Base-by-base conservation (phyloP, 2,113 vertebrate species). In the Tapirus terrestris region DNA sequence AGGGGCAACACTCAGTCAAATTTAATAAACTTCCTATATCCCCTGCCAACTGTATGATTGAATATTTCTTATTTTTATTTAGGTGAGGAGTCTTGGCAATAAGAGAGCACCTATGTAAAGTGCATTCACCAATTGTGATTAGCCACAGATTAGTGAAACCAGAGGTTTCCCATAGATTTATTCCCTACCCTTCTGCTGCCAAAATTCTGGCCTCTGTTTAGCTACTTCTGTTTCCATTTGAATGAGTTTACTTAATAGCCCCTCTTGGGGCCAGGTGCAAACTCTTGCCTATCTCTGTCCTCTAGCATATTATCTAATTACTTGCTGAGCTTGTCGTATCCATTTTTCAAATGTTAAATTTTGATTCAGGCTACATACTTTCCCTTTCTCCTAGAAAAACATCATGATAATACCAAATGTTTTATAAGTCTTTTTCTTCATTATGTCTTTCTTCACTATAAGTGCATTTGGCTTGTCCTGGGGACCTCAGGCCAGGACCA, bases 11-110 rank as follows among this genome's bases (percentile, higher is more conserved):
- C 8, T 88, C 1, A 2, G 2, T 83, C 33, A 31, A 89, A 82
- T 43, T 79, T 89, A 73, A 72, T 58, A 65, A 83, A 70, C 27
- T 58, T 88, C 9, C 17, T 63, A 16, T 65, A n/a, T 33, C 11
- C 23, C 39, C 33, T 9, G 25, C 67, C 75, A 84, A 81, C 12
- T 43, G 0, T 43, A 36, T 8, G 58, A 58, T 8, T 70, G 48
- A 75, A 0, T 29, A 72, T n/a, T 21, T 68, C 80, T 92, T 45
- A 29, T 73, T 68, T 92, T 86, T 84, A 43, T 75, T 65, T 79
- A 93, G 48, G 13, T 76, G n/a, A 87, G 18, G n/a, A 58, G 43
- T 83, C 81, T 75, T 88, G 75, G 75, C 31, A 95, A 29, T 95
- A 90, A 81, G 39, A 76, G 43, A 63, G 16, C 14, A 21, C n/a